These are phyloP conservation scores for Maniola hyperantus DNA, from an alignment of 2,888 invertebrate genomes.

Conservation along the genomic window DNA sequence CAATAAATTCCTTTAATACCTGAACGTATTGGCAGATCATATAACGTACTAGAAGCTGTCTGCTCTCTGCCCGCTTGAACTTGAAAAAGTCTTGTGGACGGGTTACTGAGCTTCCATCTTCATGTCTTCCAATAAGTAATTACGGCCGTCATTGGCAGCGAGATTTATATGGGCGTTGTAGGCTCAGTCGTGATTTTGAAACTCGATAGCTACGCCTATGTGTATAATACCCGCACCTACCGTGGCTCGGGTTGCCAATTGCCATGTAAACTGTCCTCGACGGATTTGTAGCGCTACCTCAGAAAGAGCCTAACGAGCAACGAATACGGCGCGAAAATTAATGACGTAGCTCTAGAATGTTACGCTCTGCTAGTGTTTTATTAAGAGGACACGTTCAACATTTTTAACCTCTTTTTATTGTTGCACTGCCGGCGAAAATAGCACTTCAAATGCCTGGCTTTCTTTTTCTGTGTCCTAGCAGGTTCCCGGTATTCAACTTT, in stretches of 20 bases:
- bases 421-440: neutral
- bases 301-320: slow-evolving; percentile 52
- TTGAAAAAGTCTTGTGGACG: slow-evolving; percentile 1
- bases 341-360: slow-evolving; percentile 27
- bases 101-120: slow-evolving; percentile 12
- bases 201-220: slow-evolving; percentile 33
- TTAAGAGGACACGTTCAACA: slow-evolving; percentile 6
- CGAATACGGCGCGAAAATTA: slow-evolving; percentile 47
- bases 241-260: slow-evolving; percentile 58
- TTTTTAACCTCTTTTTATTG: slow-evolving; percentile 4
- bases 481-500: neutral
- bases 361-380: slow-evolving; percentile 16
- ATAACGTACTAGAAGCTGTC: neutral
- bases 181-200: slow-evolving; percentile 36
- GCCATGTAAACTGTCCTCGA: slow-evolving; percentile 56
- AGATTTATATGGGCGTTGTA: slow-evolving; percentile 31
- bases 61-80: slow-evolving; percentile 3
- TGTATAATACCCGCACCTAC: slow-evolving; percentile 26
- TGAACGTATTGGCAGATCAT: slow-evolving; percentile 6
- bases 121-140: slow-evolving; percentile 28
- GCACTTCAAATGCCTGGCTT: neutral
- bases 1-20: slow-evolving; percentile 10
- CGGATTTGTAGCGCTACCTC: slow-evolving; percentile 57
- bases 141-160: slow-evolving; percentile 26
- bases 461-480: neutral